These are phyloP conservation scores for Dastarcus helophoroides DNA, from an alignment of 2,888 invertebrate genomes.

Conservation along the genomic window DNA sequence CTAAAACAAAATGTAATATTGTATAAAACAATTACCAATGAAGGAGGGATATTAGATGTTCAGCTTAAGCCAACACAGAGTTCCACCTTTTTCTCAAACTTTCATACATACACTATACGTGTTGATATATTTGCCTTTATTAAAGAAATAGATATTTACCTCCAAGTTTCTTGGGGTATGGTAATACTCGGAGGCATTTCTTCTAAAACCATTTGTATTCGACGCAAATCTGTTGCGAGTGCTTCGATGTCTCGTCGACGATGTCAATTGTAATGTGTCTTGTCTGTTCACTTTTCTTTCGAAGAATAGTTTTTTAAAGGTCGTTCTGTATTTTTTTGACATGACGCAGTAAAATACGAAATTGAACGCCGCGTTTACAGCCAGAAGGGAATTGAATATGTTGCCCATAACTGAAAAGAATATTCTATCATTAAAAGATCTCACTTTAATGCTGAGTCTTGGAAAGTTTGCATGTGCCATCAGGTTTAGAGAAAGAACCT, in stretches of 20 bases:
- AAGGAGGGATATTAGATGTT: too few species aligned
- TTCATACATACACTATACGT: slow-evolving; percentile 27
- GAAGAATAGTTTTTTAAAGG: slow-evolving; percentile 34
- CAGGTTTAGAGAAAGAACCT: too few species aligned
- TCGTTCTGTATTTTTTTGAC: slow-evolving; percentile 60
- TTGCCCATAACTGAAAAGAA: slow-evolving; percentile 47
- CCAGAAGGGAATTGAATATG: slow-evolving; percentile 57
- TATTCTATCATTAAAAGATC: slow-evolving; percentile 8
- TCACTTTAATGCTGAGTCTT: too few species aligned
- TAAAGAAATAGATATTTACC: slow-evolving; percentile 38
- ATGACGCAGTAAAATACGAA: slow-evolving; percentile 68
- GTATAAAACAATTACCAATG: too few species aligned
- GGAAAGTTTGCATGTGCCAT: too few species aligned
- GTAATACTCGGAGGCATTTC: slow-evolving; percentile 28
- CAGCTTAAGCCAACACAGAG: too few species aligned
- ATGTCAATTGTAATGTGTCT: slow-evolving; percentile 25
- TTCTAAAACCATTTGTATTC: slow-evolving; percentile 24
- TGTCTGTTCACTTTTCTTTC: slow-evolving; percentile 22
- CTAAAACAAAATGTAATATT: too few species aligned
- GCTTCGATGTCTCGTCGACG: slow-evolving; percentile 20
- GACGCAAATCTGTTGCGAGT: slow-evolving; percentile 18
- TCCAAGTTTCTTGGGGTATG: slow-evolving; percentile 35
- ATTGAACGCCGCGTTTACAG: slow-evolving; percentile 63
- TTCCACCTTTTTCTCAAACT: too few species aligned
- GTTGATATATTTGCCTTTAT: slow-evolving; percentile 32